Base-by-base conservation (phyloP, 1,140 invertebrate genomes). In the Cyclina sinensis region DNA sequence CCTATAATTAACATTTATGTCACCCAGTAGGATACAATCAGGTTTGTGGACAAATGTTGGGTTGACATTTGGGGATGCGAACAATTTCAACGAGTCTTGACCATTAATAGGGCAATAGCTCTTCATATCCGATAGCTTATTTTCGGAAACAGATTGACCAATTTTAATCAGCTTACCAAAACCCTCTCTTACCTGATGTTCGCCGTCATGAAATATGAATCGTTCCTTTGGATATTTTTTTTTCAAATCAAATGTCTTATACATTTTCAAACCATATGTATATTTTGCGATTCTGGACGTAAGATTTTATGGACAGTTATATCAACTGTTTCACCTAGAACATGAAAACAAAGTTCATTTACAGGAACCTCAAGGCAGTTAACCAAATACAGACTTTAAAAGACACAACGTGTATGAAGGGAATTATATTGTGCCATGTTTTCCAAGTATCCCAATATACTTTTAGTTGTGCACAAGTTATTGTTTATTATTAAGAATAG, bases 81-180 rank as follows among this genome's bases (percentile, higher is more conserved):
- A 82, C 32, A 82, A 30, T 37, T 59, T 65, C 3, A 82, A 32
- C 1, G 0, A 0, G 1, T 7, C 21, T 30, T 81, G 1, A 54
- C 39, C 51, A 9, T 16, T 5, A 16, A 2, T 3, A 16, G 59
- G 51, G 12, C 4, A 21, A 62, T 35, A 59, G 9, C 12, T 30
- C n/a, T 35, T 62, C 9, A 9, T 18, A 24, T 30, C 57, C 3
- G 27, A 12, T 3, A 39, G 73, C 18, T 11, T 48, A 4, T 76
- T 39, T n/a, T 37, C 27, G 9, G 39, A 76, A 16, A 76, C 18
- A 5, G 73, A 46, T 30, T 76, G 73, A 9, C 73, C 73, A 24
- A 48, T 27, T 24, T 76, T 39, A 16, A 76, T 30, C 2, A 76
- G 73, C 48, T 76, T 76, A 30, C 14, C 48, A 35, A 76, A 76